Conservation (phyloP, 2,888 invertebrate species). For the Caenorhabditis auriculariae region DNA sequence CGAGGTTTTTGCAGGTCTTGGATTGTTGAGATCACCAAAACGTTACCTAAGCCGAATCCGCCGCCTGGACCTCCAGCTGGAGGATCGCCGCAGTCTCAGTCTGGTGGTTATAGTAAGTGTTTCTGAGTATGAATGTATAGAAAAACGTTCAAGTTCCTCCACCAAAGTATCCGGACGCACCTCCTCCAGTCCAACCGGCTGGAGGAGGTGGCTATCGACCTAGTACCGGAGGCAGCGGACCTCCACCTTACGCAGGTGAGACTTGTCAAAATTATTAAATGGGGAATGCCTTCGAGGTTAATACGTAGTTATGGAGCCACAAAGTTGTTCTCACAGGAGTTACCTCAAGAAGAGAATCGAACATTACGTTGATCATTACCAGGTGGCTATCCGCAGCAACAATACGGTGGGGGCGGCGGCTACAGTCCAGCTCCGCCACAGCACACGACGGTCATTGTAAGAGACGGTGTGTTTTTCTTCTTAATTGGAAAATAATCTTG, state of each 20-base stretch:
- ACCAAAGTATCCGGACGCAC: constrained; percentile 52
- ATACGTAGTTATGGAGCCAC: too few relatives aligned
- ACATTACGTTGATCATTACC: constrained; percentile 2
- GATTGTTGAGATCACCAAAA: constrained; percentile 58
- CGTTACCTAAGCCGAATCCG: constrained; percentile 48
- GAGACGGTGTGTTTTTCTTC: constrained; percentile 6
- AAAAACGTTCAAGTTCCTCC: constrained; percentile 49
- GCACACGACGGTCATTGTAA: constrained; percentile 43
- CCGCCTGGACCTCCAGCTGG: constrained; percentile 25
- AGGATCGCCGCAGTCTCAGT: constrained; percentile 4
- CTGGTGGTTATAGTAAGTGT: constrained; percentile 36
- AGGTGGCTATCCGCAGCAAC: constrained; percentile 3
- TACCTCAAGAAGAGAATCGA: constrained; percentile 2
- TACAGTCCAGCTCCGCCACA: constrained; percentile 13
- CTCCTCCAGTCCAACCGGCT: constrained; percentile 38
- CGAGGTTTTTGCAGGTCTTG: constrained; percentile 40
- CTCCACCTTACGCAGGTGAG: background rate
- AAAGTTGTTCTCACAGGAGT: too few relatives aligned
- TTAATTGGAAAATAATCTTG: background rate
- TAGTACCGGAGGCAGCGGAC: constrained; percentile 7
- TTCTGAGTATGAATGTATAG: background rate
- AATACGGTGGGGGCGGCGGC: constrained; percentile 1
- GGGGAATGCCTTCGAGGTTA: too few relatives aligned
- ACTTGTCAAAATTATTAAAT: too few relatives aligned
- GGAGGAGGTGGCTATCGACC: constrained; percentile 23